These are phyloP conservation scores for Rhinolophus sinicus DNA, from an alignment of 2,113 vertebrate species.

Conservation along the genomic window DNA sequence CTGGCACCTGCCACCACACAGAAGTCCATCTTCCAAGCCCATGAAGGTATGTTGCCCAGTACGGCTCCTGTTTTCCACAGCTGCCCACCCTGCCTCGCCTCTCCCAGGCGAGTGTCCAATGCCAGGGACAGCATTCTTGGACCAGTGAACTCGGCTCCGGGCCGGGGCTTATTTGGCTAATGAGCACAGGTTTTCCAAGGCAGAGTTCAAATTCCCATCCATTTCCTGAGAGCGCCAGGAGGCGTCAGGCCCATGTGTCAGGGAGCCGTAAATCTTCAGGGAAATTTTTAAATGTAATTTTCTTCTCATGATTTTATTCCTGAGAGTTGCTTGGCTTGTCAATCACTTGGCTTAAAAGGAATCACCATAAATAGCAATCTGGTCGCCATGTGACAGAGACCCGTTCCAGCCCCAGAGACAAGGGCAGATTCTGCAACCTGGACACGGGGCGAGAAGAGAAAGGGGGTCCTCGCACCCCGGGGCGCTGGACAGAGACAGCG, in stretches of 20 bases:
- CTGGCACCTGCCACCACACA: no score
- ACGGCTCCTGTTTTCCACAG: neutral
- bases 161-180: neutral
- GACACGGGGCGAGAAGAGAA: accelerated
- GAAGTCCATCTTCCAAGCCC: no score
- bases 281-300: neutral
- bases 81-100: no score
- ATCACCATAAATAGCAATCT: neutral
- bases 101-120: neutral
- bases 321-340: neutral
- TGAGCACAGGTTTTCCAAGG: neutral
- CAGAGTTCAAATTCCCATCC: neutral
- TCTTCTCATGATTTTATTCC: slow-evolving; percentile 47
- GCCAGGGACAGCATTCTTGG: neutral
- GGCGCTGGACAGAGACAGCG: neutral
- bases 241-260: neutral
- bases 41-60: no score
- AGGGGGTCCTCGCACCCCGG: neutral
- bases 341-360: neutral
- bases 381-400: accelerated
- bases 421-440: neutral
- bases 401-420: accelerated
- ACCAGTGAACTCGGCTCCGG: accelerated
- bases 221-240: neutral
- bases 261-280: neutral